phyloP scores from a whole-genome alignment of 2,888 invertebrate species.

The Chydorus sphaericus region DNA sequence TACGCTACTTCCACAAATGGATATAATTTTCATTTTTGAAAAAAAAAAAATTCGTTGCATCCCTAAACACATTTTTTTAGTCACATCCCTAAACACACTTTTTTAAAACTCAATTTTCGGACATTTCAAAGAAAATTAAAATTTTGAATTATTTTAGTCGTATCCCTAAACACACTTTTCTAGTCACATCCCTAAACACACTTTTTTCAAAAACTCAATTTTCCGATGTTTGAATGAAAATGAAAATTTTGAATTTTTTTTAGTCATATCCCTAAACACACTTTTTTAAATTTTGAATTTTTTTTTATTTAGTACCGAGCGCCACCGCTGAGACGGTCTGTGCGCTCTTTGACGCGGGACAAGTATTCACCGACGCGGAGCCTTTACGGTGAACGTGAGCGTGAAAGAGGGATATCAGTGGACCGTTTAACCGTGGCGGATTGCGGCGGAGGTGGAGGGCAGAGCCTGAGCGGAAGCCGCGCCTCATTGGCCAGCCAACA shows the following conservation, averaged over 20 bases:
- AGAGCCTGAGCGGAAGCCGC: constrained; percentile 12
- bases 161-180: no score
- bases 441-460: neutral
- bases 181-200: neutral
- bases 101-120: constrained; percentile 15
- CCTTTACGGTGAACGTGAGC: neutral
- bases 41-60: no score
- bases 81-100: neutral
- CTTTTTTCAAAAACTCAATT: constrained; percentile 15
- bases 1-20: no score
- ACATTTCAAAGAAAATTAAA: no score
- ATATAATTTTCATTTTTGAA: no score
- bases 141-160: no score
- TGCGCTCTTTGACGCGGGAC: constrained; percentile 47
- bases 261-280: neutral
- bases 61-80: no score
- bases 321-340: constrained; percentile 30
- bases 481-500: constrained; percentile 7
- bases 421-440: neutral
- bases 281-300: constrained; percentile 15
- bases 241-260: neutral
- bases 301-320: constrained; percentile 24
- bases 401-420: neutral
- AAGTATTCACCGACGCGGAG: constrained; percentile 41
- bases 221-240: no score